Evolutionary conservation across 2,888 invertebrate genomes (phyloP), one percentile per base, ranked within the genome.

Genomic region (Pharmacophagus antenor): DNA sequence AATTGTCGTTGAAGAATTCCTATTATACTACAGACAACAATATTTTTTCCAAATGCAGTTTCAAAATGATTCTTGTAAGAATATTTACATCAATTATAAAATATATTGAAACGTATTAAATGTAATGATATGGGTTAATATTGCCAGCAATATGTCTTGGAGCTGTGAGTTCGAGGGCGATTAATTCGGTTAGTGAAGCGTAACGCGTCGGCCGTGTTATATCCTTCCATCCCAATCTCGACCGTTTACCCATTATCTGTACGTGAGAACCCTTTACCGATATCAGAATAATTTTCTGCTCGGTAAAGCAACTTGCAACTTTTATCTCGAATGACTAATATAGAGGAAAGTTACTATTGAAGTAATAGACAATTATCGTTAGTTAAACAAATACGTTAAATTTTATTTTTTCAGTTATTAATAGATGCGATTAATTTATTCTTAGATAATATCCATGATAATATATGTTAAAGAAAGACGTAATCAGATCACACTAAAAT

Each of bases 221-320:
- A 60, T 59, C 54, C 21, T 8, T 49, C 54, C 59, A 54, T 31
- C 42, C 54, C 54, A 31, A 59, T 59, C 54, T 59, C 49, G 31
- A 50, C 55, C 59, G 55, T 60, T 60, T 55, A 60, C 59, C 55
- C 37, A 60, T 60, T 60, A 60, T 60, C 55, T 60, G 31, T 60
- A 55, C 55, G 59, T 60, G 59, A 60, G 49, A 59, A 50, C 55
- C 46, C 44, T 50, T 46, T 55, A 50, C 55, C 44, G 44, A 60
- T 60, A 60, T 55, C 44, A 31, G 59, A 46, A 55, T 60, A 60
- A 55, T 60, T 55, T 60, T 60, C 50, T 55, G 31, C 59, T 60
- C 31, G 44, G 25, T 44, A 50, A 49, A 55, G 44, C 44, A 27
- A 46, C 56, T 57, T 52, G 44, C 50, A 55, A 50, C 44, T 49